These are phyloP conservation scores for Chelonus insularis DNA, from an alignment of 1,140 invertebrate species.

Conservation along the genomic window DNA sequence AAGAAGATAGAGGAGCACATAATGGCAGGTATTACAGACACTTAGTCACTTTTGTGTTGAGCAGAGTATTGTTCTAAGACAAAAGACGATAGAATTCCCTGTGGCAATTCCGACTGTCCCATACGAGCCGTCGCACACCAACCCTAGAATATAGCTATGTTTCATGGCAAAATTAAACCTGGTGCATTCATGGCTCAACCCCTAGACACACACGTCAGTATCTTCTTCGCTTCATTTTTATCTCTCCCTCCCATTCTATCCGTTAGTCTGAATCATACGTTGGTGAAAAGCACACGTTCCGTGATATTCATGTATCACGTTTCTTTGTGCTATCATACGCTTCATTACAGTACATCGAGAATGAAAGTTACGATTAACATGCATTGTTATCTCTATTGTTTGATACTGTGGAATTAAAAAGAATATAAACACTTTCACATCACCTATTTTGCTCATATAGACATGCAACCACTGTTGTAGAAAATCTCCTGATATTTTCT, in stretches of 20 bases:
- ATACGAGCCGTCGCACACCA: constrained; percentile 33
- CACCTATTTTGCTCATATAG: too few species aligned
- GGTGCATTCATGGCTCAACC: constrained; percentile 29
- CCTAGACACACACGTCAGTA: constrained; percentile 14
- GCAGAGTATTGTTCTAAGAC: constrained; percentile 48
- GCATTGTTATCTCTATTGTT: background rate
- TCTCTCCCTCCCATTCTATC: background rate
- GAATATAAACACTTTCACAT: too few species aligned
- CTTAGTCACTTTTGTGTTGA: constrained; percentile 56
- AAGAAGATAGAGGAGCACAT: constrained; percentile 33
- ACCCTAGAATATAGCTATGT: constrained; percentile 35
- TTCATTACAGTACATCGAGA: constrained; percentile 6
- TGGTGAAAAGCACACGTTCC: background rate
- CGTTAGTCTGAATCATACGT: too few species aligned
- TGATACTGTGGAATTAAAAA: background rate
- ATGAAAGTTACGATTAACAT: background rate
- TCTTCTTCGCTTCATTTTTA: background rate
- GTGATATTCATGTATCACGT: background rate
- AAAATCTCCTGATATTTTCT: too few species aligned
- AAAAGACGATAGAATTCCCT: constrained; percentile 52
- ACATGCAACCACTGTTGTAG: too few species aligned
- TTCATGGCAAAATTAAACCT: constrained; percentile 44
- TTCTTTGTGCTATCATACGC: constrained; percentile 14
- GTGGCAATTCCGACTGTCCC: constrained; percentile 47
- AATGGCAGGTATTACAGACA: constrained; percentile 54